Evolutionary conservation across 1,140 invertebrate genomes (phyloP).

Genomic region (Lepidurus apus): DNA sequence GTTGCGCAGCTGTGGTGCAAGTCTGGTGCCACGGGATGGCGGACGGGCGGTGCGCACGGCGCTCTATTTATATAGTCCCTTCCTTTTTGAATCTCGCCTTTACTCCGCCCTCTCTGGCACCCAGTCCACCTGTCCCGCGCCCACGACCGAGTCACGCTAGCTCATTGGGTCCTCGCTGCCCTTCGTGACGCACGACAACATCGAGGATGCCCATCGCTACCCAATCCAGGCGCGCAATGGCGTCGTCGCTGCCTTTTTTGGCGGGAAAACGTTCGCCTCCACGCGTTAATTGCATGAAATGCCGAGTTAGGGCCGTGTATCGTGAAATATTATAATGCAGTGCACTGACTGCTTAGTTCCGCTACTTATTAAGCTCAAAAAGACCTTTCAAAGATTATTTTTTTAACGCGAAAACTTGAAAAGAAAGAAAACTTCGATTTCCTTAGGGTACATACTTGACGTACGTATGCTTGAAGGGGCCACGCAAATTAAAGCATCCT

Average conservation of each 20-base stretch:
- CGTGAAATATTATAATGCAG: neutral
- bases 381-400: neutral
- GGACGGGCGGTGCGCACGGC: neutral
- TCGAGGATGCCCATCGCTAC: neutral
- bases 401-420: neutral
- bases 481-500: neutral
- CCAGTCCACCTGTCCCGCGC: constrained; percentile 20
- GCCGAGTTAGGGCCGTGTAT: neutral
- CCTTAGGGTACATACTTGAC: no score
- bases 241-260: neutral
- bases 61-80: constrained; percentile 12
- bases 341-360: neutral
- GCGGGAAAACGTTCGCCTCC: neutral
- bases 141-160: constrained; percentile 8
- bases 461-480: no score
- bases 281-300: neutral
- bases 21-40: neutral
- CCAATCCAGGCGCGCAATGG: constrained; percentile 10
- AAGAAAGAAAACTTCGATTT: neutral
- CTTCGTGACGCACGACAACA: neutral
- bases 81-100: neutral
- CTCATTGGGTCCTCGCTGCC: neutral
- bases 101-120: constrained; percentile 5
- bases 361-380: neutral
- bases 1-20: constrained; percentile 16